Evolutionary conservation across 2,113 vertebrate species (phyloP), one percentile per base, ranked within the genome.

Genomic region (Xiphophorus maculatus): DNA sequence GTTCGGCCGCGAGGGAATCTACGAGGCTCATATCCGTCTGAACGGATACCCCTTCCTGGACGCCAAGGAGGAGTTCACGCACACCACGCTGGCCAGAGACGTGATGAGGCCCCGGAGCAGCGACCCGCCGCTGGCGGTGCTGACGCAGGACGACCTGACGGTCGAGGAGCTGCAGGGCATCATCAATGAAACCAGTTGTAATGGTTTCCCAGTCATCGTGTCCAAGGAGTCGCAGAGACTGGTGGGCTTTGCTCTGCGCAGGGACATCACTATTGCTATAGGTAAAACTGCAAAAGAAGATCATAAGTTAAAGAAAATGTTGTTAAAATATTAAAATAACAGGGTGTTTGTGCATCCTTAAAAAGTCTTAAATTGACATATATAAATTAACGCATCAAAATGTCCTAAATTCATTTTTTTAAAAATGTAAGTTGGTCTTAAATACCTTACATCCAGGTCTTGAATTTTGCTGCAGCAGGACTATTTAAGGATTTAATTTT

Each of bases 1-100:
- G 17, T 99, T 99, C 62, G 98, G 98, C 19, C 95, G 98, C 17
- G 97, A 98, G 95, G 98, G 98, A 54, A 99, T 99, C 92, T 99
- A 99, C 44, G 98, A 99, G 91, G 94, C 98, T 0, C 98, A 99
- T 92, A 99, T 99, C 89, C 96, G 98, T 14, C 94, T 99, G 88
- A 99, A 99, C 22, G 98, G 98, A 7, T 99, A 99, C 92, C 98
- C 98, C 73, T 99, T 99, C 94, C 88, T 99, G 90, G 98, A 99
- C 69, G 97, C 98, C 60, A 99, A 99, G 89, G 98, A 99, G 93
- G 98, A 99, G 48, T 99, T 99, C 85, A 99, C 98, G 1, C 98
- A 99, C 90, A 97, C 96, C 27, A 99, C 98, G 0, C 89, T 98
- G 85, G 98, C 98, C 35, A 92, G 97, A 25, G 97, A 99, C 11